phyloP scores from a whole-genome alignment of 2,888 invertebrate genomes.

The Nymphalis polychloros region DNA sequence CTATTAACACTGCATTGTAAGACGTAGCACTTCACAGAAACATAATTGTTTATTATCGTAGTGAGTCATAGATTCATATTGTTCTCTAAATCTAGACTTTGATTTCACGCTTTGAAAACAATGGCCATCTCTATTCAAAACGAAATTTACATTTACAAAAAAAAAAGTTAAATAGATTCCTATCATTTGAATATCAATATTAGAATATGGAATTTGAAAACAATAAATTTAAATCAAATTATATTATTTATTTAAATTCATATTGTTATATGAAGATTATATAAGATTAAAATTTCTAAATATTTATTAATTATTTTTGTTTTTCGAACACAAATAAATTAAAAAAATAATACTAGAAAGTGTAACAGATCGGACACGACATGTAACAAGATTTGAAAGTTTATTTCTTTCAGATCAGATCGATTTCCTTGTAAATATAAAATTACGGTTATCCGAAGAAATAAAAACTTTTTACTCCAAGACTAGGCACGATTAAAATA shows the following conservation, averaged over 20 bases:
- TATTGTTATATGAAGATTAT: background rate
- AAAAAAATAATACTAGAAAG: constrained; percentile 21
- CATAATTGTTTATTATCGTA: background rate
- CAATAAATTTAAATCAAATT: too few relatives aligned
- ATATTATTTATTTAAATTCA: too few relatives aligned
- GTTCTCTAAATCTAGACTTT: constrained; percentile 8
- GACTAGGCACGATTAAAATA: background rate
- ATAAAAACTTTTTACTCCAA: constrained; percentile 13
- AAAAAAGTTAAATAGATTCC: background rate
- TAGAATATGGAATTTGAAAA: background rate
- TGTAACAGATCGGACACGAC: constrained; percentile 28
- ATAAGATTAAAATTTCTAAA: background rate
- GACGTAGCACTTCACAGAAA: constrained; percentile 3
- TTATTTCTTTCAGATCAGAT: constrained; percentile 11
- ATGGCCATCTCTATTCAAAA: background rate
- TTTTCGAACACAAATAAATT: background rate
- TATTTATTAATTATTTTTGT: background rate
- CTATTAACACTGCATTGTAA: background rate
- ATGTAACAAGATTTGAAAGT: constrained; percentile 26
- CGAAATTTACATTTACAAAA: background rate
- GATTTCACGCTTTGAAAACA: constrained; percentile 6
- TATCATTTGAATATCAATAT: background rate
- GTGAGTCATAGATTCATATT: constrained; percentile 5
- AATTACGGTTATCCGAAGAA: constrained; percentile 3
- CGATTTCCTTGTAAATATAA: constrained; percentile 21